Percentiles rank a stretch among this genome's conserved stretches.
phyloP scores from a whole-genome alignment of 30 jellyfish, hydroid and myxozoan species.

The Pelagia noctiluca region DNA sequence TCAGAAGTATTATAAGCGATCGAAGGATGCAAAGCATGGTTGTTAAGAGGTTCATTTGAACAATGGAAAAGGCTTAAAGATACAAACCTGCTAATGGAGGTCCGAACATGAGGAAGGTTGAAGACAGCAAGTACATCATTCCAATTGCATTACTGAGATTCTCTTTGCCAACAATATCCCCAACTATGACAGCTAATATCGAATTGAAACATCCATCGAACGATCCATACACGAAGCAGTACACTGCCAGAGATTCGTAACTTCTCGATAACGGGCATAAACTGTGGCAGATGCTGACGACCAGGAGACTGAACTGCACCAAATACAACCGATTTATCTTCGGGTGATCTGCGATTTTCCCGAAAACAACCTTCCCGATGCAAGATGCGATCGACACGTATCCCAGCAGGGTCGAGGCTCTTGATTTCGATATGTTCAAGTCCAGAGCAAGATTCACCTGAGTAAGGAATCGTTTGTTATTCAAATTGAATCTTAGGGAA shows the following conservation, averaged over 20 bases:
- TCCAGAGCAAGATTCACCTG: slow-evolving; percentile 72
- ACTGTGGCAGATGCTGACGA: slow-evolving; percentile 56
- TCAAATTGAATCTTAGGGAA: background rate
- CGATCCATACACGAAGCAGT: slow-evolving; percentile 53
- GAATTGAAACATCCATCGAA: slow-evolving; percentile 73
- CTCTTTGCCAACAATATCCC: slow-evolving; percentile 66
- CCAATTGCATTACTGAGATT: slow-evolving; percentile 71
- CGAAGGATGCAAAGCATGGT: too few species aligned
- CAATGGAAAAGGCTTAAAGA: background rate
- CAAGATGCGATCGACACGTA: slow-evolving; percentile 60
- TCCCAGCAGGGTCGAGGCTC: slow-evolving; percentile 77
- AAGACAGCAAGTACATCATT: slow-evolving; percentile 64
- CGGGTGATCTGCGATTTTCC: slow-evolving; percentile 44
- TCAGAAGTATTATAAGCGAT: too few species aligned
- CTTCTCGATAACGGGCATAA: slow-evolving; percentile 48
- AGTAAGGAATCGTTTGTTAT: background rate
- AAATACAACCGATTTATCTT: slow-evolving; percentile 62
- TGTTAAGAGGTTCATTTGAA: background rate
- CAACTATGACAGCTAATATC: slow-evolving; percentile 55
- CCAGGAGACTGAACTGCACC: slow-evolving; percentile 43
- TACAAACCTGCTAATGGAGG: slow-evolving; percentile 82
- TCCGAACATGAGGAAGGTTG: slow-evolving; percentile 69
- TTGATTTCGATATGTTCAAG: slow-evolving; percentile 12
- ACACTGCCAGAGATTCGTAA: slow-evolving; percentile 26
- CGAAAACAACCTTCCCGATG: slow-evolving; percentile 69